Evolutionary conservation across 1,140 invertebrate species (phyloP), one percentile per base, ranked within the genome.

Genomic region (Ostrea denselamellosa): DNA sequence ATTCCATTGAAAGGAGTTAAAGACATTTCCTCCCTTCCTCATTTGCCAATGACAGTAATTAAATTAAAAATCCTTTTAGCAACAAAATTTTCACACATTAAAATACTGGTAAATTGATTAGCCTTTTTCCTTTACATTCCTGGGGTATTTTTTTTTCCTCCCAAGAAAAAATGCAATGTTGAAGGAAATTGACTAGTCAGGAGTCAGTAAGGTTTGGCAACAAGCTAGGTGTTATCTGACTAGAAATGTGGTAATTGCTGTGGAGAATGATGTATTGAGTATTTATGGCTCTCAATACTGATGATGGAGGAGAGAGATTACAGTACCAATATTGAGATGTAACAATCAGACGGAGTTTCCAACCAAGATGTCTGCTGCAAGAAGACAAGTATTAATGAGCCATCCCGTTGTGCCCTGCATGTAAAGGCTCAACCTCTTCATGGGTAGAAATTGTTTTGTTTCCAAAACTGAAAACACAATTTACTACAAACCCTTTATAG

Each of bases 71-170:
- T 77, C 68, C 68, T 77, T 77, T 77, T 77, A 77, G 25, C 68
- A 28, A 77, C 68, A 77, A 77, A 77, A 77, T 77, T 77, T 77
- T 77, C 68, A 77, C 68, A 77, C 68, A 77, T 77, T 77, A 77
- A 77, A 25, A 28, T 77, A 25, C 28, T 77, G 68, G 68, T n/a
- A 77, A 77, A 77, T 25, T 77, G 28, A 77, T 77, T 77, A 34
- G 68, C 28, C 25, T 28, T 4, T 77, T 8, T 62, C n/a, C n/a
- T 17, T 77, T 14, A 17, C 28, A 28, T 77, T 77, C 25, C 28
- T 71, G 10, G 2, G 12, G 22, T 71, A 8, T 71, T 71, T 71
- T 25, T 12, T 71, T 71, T 71, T 25, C 5, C 28, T 34, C 25
- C 22, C 12, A 77, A 28, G 68, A 25, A 77, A 25, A 62, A 62